Evolutionary conservation across 2,797 vertebrate genomes (phyloP).

Genomic region (Alca torda): DNA sequence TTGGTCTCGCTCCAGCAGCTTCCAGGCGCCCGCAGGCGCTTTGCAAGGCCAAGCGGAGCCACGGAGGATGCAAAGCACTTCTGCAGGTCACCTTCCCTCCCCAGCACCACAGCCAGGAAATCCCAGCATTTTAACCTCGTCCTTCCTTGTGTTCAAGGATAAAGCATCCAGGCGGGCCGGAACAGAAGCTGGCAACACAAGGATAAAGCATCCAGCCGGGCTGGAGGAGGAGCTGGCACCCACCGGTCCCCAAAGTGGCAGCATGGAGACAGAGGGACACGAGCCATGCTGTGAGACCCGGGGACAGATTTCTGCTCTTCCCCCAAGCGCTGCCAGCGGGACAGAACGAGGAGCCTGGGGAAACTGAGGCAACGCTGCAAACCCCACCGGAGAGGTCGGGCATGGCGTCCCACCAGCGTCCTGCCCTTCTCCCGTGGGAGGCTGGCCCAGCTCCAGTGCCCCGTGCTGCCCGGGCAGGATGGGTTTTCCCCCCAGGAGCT

Average conservation of each 20-base stretch:
- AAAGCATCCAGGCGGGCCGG: neutral
- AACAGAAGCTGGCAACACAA: neutral
- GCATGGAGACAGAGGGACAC: neutral
- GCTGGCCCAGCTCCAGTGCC: neutral
- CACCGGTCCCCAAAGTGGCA: neutral
- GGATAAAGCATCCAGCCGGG: neutral
- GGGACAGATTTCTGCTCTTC: neutral
- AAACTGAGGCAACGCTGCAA: neutral
- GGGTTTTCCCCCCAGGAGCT: neutral
- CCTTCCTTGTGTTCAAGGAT: neutral
- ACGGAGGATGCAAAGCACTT: neutral
- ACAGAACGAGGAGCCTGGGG: neutral
- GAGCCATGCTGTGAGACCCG: rapidly evolving
- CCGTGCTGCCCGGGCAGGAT: rapidly evolving
- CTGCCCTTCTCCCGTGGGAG: rapidly evolving
- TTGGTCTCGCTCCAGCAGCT: neutral
- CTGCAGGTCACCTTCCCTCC: neutral
- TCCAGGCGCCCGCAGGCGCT: neutral
- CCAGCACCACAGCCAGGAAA: neutral
- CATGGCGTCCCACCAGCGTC: neutral
- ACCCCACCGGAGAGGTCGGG: neutral
- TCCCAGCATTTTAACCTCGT: neutral
- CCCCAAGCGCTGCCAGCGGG: rapidly evolving
- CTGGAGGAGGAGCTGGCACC: neutral
- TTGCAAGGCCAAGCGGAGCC: neutral